Percentiles rank a stretch among this genome's conserved stretches.
These are phyloP conservation scores for Ranitomeya imitator DNA, from an alignment of 2,113 vertebrate species.

Conservation along the genomic window DNA sequence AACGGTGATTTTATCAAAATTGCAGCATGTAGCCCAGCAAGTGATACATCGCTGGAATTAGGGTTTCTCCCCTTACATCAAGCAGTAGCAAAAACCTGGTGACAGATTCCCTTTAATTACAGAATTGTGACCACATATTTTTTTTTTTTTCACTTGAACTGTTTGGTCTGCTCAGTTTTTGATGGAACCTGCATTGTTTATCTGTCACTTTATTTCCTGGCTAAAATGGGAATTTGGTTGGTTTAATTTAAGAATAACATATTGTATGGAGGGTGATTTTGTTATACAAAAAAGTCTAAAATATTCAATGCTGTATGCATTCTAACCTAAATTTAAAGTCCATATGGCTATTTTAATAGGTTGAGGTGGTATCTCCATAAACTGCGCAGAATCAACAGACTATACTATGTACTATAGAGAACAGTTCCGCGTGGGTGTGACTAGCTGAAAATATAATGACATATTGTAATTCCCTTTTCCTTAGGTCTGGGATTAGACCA, in stretches of 20 bases:
- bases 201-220: background rate
- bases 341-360: slow-evolving; percentile 4
- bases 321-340: slow-evolving; percentile 20
- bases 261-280: background rate
- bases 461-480: slow-evolving; percentile 60
- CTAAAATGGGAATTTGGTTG: slow-evolving; percentile 25
- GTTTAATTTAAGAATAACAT: background rate
- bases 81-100: too few species aligned
- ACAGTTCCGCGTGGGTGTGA: background rate
- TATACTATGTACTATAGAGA: background rate
- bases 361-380: slow-evolving; percentile 16
- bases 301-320: slow-evolving; percentile 39
- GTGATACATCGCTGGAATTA: too few species aligned
- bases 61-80: too few species aligned
- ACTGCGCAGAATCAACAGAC: background rate
- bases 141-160: background rate
- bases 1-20: too few species aligned
- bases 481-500: slow-evolving; percentile 52
- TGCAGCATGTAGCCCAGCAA: too few species aligned
- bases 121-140: background rate
- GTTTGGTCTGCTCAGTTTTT: background rate
- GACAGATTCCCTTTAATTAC: background rate
- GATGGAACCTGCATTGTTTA: background rate
- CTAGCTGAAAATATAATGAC: background rate
- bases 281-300: background rate